Percentiles rank a stretch among this genome's conserved stretches.
These are phyloP conservation scores for Pterocles burchelli DNA, from an alignment of 2,113 vertebrate genomes.

Conservation along the genomic window DNA sequence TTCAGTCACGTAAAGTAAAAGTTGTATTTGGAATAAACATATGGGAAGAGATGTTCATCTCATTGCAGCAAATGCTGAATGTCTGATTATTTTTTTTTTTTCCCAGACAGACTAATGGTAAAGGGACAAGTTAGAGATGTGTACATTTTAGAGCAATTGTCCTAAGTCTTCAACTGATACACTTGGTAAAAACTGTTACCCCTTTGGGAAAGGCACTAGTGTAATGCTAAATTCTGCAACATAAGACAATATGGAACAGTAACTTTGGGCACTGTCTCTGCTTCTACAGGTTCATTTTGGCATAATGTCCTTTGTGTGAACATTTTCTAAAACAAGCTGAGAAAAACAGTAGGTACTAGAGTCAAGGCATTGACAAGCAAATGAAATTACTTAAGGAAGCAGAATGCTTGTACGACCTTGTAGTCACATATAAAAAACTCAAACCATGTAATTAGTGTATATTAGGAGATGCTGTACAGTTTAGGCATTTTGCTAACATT, in stretches of 20 bases:
- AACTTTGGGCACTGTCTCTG: background rate
- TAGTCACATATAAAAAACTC: background rate
- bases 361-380: background rate
- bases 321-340: background rate
- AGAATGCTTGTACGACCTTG: background rate
- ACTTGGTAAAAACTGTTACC: background rate
- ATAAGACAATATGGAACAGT: background rate
- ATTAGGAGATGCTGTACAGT: background rate
- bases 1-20: background rate
- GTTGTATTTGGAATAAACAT: background rate
- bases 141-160: background rate
- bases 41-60: background rate
- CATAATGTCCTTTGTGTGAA: background rate
- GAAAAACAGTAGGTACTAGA: background rate
- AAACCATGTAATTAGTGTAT: background rate
- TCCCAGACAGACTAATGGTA: background rate
- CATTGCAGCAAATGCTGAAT: background rate
- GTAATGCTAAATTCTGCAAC: background rate
- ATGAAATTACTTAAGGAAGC: background rate
- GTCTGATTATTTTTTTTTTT: background rate
- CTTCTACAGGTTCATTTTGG: background rate
- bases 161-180: background rate
- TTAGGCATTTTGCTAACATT: background rate
- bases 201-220: background rate
- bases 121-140: background rate